Evolutionary conservation across 1,140 invertebrate genomes (phyloP).

Genomic region (Ptiloglossa arizonensis): DNA sequence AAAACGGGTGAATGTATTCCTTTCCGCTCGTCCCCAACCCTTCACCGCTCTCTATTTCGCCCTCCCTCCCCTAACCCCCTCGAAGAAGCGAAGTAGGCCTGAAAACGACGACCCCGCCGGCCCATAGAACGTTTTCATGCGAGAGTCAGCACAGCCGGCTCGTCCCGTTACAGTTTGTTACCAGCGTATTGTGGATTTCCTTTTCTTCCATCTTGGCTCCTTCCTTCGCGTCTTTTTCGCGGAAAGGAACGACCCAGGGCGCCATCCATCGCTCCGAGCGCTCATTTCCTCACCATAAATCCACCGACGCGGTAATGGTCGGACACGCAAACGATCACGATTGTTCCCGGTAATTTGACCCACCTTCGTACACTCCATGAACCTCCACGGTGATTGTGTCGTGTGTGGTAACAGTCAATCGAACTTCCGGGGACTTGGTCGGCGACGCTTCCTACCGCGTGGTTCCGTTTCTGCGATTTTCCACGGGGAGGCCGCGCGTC

Average conservation of each 20-base stretch:
- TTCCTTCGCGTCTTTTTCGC: conserved; percentile 17
- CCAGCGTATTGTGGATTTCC: conserved; percentile 61
- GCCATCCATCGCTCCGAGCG: conserved; percentile 42
- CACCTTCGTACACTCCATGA: conserved; percentile 1
- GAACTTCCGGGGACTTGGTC: conserved; percentile 7
- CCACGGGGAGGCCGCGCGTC: too few species aligned
- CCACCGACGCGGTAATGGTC: conserved; percentile 42
- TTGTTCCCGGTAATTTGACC: conserved; percentile 59
- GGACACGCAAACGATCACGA: conserved; percentile 42
- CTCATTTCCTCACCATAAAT: conserved; percentile 65
- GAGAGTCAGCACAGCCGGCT: conserved; percentile 19
- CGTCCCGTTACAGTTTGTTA: conserved; percentile 56
- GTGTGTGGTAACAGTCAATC: conserved; percentile 27
- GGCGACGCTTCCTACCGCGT: neutral
- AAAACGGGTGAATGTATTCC: conserved; percentile 55
- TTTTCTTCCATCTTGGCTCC: conserved; percentile 20
- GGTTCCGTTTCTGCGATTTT: neutral
- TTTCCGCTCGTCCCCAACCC: neutral
- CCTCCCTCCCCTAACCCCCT: neutral
- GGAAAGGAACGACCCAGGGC: conserved; percentile 26
- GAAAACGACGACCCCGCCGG: conserved; percentile 38
- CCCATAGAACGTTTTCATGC: conserved; percentile 61
- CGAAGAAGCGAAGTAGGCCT: conserved; percentile 52
- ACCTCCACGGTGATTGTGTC: too few species aligned
- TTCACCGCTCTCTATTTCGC: neutral